A percentile compares a stretch with the other conserved stretches of the same genome.
Conservation (phyloP, 92 coral and sea anemone genomes). For the Epizoanthus ramosus region DNA sequence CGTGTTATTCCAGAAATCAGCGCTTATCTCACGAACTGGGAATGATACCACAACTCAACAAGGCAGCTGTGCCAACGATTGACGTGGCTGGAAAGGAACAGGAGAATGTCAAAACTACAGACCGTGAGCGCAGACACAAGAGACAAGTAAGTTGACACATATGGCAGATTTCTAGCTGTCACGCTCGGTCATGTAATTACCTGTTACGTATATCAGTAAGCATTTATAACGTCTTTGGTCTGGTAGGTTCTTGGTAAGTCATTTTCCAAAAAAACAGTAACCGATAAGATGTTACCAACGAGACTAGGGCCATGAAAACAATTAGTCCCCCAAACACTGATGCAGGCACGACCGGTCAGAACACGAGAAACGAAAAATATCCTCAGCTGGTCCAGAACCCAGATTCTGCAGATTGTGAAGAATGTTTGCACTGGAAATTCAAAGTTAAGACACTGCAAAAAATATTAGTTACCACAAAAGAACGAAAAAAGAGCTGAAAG, state of each 20-base stretch:
- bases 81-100: slow-evolving; percentile 7
- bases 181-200: neutral
- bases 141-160: neutral
- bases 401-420: too few relatives aligned
- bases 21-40: neutral
- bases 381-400: neutral
- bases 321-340: neutral
- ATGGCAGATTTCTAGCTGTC: neutral
- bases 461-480: too few relatives aligned
- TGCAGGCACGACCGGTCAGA: neutral
- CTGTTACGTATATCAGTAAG: neutral
- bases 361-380: neutral
- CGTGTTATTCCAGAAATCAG: neutral
- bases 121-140: neutral
- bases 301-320: neutral
- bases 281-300: neutral
- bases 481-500: too few relatives aligned
- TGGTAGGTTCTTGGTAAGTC: neutral
- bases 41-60: too few relatives aligned
- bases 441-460: too few relatives aligned
- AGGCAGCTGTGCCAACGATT: neutral
- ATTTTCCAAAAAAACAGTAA: neutral
- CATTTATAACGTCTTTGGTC: neutral
- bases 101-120: neutral
- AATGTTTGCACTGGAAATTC: neutral